These are phyloP conservation scores for Tauraco erythrolophus DNA, from an alignment of 2,113 vertebrate species.

Conservation along the genomic window DNA sequence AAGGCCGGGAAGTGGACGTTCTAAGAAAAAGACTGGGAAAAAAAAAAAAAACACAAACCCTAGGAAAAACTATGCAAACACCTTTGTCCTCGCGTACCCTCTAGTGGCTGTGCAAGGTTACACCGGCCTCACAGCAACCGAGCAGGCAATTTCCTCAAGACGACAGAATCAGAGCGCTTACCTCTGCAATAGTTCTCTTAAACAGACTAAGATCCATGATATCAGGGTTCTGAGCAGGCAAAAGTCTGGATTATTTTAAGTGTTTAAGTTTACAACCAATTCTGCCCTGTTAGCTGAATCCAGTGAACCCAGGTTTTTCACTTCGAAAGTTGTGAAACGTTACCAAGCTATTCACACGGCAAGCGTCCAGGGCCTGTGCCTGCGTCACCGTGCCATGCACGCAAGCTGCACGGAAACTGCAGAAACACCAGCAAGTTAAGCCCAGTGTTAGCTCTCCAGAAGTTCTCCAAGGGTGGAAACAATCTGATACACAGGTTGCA, in stretches of 20 bases:
- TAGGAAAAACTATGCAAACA: background rate
- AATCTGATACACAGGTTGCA: background rate
- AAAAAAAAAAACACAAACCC: background rate
- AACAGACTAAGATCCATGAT: background rate
- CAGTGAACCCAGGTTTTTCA: background rate
- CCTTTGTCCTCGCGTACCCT: slow-evolving; percentile 26
- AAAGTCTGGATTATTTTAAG: background rate
- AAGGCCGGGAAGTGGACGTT: background rate
- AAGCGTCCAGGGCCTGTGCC: fast-evolving
- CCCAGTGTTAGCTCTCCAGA: background rate
- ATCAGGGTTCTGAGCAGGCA: background rate
- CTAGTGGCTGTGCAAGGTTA: slow-evolving; percentile 19
- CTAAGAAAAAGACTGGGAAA: background rate
- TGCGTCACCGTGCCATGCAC: background rate
- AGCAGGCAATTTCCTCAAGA: background rate
- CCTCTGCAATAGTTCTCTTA: background rate
- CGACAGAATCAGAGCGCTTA: background rate
- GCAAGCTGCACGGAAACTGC: fast-evolving
- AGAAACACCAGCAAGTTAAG: fast-evolving
- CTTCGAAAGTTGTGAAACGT: fast-evolving
- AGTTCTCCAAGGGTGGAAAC: background rate
- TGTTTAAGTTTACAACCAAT: background rate
- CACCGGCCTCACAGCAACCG: background rate
- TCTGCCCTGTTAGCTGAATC: background rate
- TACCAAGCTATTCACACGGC: fast-evolving